Base-by-base conservation (phyloP, 2,888 invertebrate species). In the Drosophila helvetica region DNA sequence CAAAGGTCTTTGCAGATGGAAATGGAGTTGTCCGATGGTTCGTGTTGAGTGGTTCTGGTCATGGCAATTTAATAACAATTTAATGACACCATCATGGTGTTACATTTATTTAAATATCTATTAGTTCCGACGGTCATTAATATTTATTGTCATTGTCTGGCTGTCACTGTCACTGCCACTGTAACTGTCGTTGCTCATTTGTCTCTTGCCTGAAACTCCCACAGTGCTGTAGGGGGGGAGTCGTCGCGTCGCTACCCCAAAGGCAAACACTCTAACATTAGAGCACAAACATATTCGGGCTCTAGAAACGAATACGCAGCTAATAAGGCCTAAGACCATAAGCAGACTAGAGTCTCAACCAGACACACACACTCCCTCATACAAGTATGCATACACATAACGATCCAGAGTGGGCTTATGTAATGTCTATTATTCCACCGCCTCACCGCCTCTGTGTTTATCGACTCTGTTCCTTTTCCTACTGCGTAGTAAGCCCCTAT, bases 11-110 rank as follows among this genome's bases (percentile, higher is more conserved):
- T 4, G 59, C 43, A 18, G 70, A 68, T 22, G n/a, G 18, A 52
- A 58, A 50, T 78, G 74, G 59, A 58, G 61, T 65, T 30, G 58
- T 60, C 12, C n/a, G 19, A 30, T 9, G 30, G 55, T 56, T 60
- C 33, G 30, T 48, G 56, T 42, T 57, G 67, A 53, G 17, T 56
- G 60, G 51, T 64, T 33, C 22, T 65, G 48, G 71, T 64, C 78
- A 68, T 66, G 76, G 76, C 74, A 70, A 78, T 78, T 78, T 72
- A 85, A 81, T 85, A 78, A 76, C 82, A 80, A 72, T 76, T 85
- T 80, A 76, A 74, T 62, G 80, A 69, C 74, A 76, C 75, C 72
- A 84, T 68, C 66, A 78, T 50, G 52, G 58, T 55, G 74, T 57
- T 47, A 53, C 47, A 67, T 67, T 52, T 67, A 46, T 68, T 67